Evolutionary conservation across 2,797 vertebrate species (phyloP), one percentile per base, ranked within the genome.

Genomic region (Rachycentron canadum): DNA sequence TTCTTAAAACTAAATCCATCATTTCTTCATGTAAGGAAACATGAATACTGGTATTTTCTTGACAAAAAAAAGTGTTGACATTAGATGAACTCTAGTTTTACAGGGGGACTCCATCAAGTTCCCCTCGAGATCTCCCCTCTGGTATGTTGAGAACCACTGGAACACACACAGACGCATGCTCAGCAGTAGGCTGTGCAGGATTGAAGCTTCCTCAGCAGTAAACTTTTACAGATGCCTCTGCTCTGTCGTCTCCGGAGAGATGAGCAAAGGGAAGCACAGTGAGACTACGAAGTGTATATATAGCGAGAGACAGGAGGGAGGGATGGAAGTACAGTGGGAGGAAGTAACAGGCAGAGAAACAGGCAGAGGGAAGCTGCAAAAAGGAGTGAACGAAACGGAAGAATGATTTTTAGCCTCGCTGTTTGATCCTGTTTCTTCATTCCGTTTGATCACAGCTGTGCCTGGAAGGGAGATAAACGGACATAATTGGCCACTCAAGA

Each of bases 401-500:
- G 91, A 91, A 76, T 71, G 85, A 86, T 90, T 91, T 87, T 86
- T 74, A 79, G 77, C 85, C 69, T 59, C 43, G 71, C 87, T 88
- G 90, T 89, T 93, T 93, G 91, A 93, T 92, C 91, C 89, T 88
- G 88, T 89, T 93, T 91, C 90, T 91, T 89, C 84, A 91, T 91
- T 92, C 91, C 26, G 86, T 94, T 90, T 94, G 92, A 94, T 94
- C 91, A 85, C 92, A 92, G 91, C 92, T 90, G 91, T 73, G 93
- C 91, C 92, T 93, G 88, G 84, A 87, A 93, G 91, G 79, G 86
- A 93, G 93, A 92, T 93, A 94, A 94, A 93, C 84, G 92, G 91
- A 93, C 89, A 82, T 93, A 93, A 94, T 93, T 93, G 93, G 92
- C 91, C 92, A 93, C 93, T 93, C 91, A 91, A 93, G 91, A 93